phyloP scores from a whole-genome alignment of 2,113 vertebrate genomes.

The Neolamprologus hecqui region DNA sequence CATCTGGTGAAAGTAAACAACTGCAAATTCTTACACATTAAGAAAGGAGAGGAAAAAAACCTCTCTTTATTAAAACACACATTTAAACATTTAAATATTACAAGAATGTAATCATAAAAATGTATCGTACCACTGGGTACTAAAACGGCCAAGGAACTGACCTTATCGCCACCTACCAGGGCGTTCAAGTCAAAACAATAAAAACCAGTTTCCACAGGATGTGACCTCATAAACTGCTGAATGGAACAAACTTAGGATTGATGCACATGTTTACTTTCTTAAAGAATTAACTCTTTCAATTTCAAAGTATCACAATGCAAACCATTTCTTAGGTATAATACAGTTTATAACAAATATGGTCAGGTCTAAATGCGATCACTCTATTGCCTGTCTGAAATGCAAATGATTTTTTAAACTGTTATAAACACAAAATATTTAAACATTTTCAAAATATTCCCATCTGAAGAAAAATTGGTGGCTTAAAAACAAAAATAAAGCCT shows the following conservation, averaged over 20 bases:
- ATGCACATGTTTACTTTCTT: not conserved
- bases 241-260: not conserved
- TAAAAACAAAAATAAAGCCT: not conserved
- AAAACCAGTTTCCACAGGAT: not conserved
- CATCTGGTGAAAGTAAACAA: not conserved
- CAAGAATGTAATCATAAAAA: not conserved
- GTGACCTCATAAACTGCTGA: not conserved
- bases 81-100: not conserved
- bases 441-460: not conserved
- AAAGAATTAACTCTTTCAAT: not conserved
- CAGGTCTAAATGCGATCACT: not conserved
- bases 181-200: not conserved
- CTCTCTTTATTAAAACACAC: slow-evolving; percentile 1
- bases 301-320: not conserved
- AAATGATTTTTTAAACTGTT: not conserved
- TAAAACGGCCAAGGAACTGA: not conserved
- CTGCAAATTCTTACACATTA: not conserved
- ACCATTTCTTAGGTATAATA: not conserved
- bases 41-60: not conserved
- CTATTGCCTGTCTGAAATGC: not conserved
- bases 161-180: not conserved
- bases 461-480: not conserved
- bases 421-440: not conserved
- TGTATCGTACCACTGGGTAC: not conserved
- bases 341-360: not conserved